Percentiles rank a stretch among this genome's conserved stretches.
These are phyloP conservation scores for Crypturellus tataupa DNA, from an alignment of 2,797 vertebrate genomes.

Conservation along the genomic window DNA sequence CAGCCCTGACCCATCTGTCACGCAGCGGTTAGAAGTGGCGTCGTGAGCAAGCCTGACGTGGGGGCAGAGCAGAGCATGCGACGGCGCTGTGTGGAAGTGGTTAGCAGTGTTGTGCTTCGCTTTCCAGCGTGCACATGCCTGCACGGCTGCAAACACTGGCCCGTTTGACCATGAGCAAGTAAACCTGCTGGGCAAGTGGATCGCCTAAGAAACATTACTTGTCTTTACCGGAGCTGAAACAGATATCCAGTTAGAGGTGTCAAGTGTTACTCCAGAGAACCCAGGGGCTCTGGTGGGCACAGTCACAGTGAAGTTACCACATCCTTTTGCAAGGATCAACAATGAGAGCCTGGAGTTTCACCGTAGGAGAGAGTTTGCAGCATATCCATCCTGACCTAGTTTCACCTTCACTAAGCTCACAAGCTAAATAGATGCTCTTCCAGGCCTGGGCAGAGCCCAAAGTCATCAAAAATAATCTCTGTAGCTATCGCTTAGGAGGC, in stretches of 20 bases:
- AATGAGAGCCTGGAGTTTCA: not conserved
- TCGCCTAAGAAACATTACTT: accelerated
- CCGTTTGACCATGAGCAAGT: accelerated
- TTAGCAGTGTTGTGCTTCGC: not conserved
- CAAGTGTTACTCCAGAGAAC: accelerated
- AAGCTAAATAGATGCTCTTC: not conserved
- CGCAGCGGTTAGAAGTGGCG: not conserved
- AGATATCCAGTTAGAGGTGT: not conserved
- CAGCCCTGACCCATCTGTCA: not conserved
- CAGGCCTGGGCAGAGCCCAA: not conserved
- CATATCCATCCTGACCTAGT: not conserved
- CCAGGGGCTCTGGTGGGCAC: not conserved
- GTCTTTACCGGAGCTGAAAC: not conserved
- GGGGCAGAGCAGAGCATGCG: not conserved
- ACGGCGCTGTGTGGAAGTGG: accelerated
- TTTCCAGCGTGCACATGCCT: not conserved
- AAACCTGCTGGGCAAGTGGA: not conserved
- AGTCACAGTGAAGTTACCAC: not conserved
- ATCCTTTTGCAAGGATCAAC: not conserved
- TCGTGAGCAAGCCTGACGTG: accelerated
- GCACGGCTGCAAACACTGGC: not conserved
- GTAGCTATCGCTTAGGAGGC: not conserved
- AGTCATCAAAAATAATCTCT: not conserved
- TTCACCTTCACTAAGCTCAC: not conserved
- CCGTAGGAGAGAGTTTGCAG: not conserved